Percentiles rank a stretch among this genome's conserved stretches.
These are phyloP conservation scores for Morpho achilles DNA, from an alignment of 2,888 invertebrate genomes.

Conservation along the genomic window DNA sequence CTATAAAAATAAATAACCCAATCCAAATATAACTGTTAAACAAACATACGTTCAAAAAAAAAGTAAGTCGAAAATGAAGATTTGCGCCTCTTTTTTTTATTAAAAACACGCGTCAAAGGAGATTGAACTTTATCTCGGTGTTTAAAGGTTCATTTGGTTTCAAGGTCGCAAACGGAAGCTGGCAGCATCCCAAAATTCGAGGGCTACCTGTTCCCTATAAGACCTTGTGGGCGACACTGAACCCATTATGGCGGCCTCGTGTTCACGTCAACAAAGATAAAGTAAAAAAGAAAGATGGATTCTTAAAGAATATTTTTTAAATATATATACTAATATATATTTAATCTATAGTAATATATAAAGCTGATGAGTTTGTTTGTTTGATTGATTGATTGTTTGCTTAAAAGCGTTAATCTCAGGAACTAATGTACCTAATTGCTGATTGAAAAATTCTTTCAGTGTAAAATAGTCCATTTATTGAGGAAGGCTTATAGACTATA, in stretches of 20 bases:
- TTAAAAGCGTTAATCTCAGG: no score
- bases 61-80: conserved; percentile 4
- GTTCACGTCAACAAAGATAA: background rate
- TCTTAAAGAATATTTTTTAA: no score
- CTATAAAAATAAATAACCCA: background rate
- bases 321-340: no score
- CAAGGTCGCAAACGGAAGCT: conserved; percentile 20
- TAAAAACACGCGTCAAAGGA: background rate
- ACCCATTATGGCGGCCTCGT: conserved; percentile 34
- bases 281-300: conserved; percentile 1
- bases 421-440: no score
- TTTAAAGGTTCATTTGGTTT: conserved; percentile 8
- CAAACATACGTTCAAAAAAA: background rate
- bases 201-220: conserved; percentile 42
- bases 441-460: no score
- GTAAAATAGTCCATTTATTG: no score
- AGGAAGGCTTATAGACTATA: no score
- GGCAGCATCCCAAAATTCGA: conserved; percentile 26
- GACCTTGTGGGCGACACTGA: conserved; percentile 52
- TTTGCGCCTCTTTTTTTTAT: conserved; percentile 4
- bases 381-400: no score
- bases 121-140: conserved; percentile 1
- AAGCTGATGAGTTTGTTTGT: no score
- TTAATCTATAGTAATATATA: no score
- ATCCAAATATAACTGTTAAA: background rate